Conservation (phyloP, 2,797 vertebrate genomes). For the Ficedula albicollis region DNA sequence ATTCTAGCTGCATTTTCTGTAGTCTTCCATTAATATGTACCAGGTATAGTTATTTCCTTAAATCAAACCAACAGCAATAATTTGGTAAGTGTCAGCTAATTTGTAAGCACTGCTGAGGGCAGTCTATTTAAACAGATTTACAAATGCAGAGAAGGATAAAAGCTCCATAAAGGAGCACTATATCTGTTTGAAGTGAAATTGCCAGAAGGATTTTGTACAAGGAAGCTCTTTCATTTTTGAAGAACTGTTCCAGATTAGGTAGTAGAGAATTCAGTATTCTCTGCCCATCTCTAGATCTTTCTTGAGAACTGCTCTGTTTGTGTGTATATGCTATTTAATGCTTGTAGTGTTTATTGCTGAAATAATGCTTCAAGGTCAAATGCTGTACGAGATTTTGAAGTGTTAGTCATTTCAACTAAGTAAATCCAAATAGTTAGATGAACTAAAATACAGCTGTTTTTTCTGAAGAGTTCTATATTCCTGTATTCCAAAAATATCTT, state of each 20-base stretch:
- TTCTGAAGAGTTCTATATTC: background rate
- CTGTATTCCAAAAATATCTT: background rate
- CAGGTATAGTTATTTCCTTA: background rate
- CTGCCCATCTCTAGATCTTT: background rate
- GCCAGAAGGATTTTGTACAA: background rate
- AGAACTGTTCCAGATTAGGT: background rate
- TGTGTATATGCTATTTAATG: background rate
- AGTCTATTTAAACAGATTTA: background rate
- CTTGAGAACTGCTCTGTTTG: background rate
- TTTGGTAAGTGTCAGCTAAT: background rate
- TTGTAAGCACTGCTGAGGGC: background rate
- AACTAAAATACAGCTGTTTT: background rate
- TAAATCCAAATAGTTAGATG: background rate
- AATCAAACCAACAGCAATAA: background rate
- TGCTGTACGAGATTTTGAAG: background rate
- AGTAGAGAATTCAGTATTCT: background rate
- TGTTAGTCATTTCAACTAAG: background rate
- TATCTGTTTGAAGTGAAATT: background rate
- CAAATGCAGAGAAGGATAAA: background rate
- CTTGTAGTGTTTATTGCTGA: background rate
- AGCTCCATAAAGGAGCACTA: background rate
- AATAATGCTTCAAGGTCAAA: background rate
- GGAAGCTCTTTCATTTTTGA: background rate
- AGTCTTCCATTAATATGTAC: background rate
- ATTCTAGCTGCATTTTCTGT: background rate